These are phyloP conservation scores for Colius striatus DNA, from an alignment of 2,113 vertebrate species.

Conservation along the genomic window DNA sequence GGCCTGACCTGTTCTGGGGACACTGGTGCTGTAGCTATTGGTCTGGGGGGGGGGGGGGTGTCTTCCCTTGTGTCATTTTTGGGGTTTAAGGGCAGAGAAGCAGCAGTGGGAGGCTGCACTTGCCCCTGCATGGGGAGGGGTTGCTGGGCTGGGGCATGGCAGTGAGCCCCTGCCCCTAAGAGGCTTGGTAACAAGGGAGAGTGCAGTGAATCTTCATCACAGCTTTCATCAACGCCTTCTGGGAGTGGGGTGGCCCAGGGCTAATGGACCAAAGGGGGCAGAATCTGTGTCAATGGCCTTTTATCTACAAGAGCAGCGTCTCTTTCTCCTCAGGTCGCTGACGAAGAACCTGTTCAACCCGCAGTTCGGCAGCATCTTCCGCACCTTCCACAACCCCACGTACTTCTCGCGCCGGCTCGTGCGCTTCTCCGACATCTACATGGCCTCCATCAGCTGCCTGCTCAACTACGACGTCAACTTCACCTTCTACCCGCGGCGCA, in stretches of 20 bases:
- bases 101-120: not conserved
- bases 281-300: not conserved
- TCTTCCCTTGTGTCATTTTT: not conserved
- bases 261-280: not conserved
- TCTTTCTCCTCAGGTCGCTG: constrained; percentile 69
- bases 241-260: not conserved
- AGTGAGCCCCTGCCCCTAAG: rapidly evolving
- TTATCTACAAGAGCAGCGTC: not conserved
- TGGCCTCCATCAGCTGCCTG: constrained; percentile 84
- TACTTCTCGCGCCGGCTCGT: constrained; percentile 83
- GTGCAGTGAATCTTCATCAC: not conserved
- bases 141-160: not conserved
- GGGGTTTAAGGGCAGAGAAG: not conserved
- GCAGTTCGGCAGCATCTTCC: constrained; percentile 86
- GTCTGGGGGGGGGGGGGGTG: not conserved
- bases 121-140: too few relatives aligned
- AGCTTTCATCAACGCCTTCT: too few relatives aligned
- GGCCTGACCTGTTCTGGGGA: not conserved
- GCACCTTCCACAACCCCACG: constrained; percentile 85
- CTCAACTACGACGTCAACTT: constrained; percentile 82
- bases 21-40: not conserved
- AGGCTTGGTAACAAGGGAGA: not conserved
- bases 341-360: constrained; percentile 85
- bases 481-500: constrained; percentile 85
- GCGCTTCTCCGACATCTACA: constrained; percentile 85